Base-by-base conservation (phyloP, 2,797 vertebrate species). In the Stomatorhinus walkeri region DNA sequence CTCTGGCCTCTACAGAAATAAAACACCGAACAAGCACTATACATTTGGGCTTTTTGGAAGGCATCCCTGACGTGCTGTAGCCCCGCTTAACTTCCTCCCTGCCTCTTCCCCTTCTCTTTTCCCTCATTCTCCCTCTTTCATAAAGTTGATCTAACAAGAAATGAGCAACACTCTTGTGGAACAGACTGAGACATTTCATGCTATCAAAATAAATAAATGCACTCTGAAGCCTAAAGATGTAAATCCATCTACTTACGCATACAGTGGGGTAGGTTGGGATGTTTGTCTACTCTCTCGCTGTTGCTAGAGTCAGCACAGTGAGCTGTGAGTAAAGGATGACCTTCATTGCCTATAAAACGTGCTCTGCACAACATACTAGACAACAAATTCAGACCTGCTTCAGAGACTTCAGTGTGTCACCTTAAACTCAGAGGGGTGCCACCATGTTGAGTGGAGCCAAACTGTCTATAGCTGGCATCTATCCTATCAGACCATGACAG, bases 401-500 rank as follows among this genome's bases (percentile, higher is more conserved):
- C 84, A 76, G 61, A 51, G 84, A 76, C 84, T 87, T 76, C 61
- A 89, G 83, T 16, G 19, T 72, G 43, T 43, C 84, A 14, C 88
- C 61, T 85, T 54, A 86, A 87, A 54, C 49, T 89, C 88, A 86
- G 22, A 86, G 28, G 84, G 59, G 83, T 87, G 88, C 49, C 51
- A 24, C 32, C 14, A 83, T 48, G 64, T 16, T 89, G 61, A 72
- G 49, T 40, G 22, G 32, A 54, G 46, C 54, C 87, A 87, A 79
- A 64, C 92, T 93, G 91, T 91, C 92, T 91, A 90, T 91, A 91
- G 88, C 91, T 96, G 96, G 95, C 95, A 95, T 92, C 89, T 91
- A 89, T 94, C 95, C 96, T 96, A 96, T 96, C 96, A 95, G 89
- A 94, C 93, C 72, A 88, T 92, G 92, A 91, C 95, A 96, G 95